A percentile compares a stretch with the other conserved stretches of the same genome.
phyloP scores from a whole-genome alignment of 2,797 vertebrate genomes.

The Coccyzus lansbergi region DNA sequence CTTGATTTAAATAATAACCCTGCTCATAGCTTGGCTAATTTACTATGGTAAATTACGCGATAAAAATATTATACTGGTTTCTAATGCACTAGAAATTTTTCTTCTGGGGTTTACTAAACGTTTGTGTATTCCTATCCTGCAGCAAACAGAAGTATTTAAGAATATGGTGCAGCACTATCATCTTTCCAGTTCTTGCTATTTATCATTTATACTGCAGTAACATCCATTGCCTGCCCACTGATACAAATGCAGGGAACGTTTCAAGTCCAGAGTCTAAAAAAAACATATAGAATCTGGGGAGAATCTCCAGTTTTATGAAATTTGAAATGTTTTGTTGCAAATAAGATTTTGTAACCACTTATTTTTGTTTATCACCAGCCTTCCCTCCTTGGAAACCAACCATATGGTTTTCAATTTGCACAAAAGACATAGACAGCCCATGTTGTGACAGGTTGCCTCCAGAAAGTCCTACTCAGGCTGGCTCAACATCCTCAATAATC shows the following conservation, averaged over 20 bases:
- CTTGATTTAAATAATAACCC: background rate
- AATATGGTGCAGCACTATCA: background rate
- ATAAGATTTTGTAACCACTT: background rate
- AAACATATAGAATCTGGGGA: background rate
- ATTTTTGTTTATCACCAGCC: background rate
- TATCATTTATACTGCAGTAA: background rate
- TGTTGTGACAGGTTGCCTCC: background rate
- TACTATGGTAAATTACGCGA: background rate
- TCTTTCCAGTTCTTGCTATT: background rate
- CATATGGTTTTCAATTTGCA: background rate
- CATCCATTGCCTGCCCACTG: background rate
- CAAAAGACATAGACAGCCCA: background rate
- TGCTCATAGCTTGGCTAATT: conserved; percentile 19
- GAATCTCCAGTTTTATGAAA: background rate
- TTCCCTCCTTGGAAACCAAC: background rate
- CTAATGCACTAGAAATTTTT: background rate
- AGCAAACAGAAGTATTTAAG: background rate
- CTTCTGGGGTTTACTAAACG: background rate
- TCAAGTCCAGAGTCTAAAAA: background rate
- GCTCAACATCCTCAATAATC: background rate
- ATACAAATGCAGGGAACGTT: background rate
- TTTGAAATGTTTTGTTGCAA: background rate
- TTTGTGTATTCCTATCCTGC: background rate
- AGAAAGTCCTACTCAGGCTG: fast-evolving
- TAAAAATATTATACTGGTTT: conserved; percentile 12